Base-by-base conservation (phyloP, 2,113 vertebrate genomes). In the Datnioides undecimradiatus region DNA sequence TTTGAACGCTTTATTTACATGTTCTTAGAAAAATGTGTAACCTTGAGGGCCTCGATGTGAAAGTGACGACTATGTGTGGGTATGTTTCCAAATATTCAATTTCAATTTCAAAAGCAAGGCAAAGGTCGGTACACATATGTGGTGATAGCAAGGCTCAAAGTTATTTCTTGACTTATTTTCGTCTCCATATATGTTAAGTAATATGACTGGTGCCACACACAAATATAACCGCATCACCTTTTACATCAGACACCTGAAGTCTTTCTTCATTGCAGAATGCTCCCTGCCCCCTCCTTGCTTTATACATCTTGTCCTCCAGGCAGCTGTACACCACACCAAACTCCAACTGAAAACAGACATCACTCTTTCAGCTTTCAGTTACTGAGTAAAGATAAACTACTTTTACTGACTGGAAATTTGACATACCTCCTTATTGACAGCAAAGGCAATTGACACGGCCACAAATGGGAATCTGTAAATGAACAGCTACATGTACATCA, bases 261-360 rank as follows among this genome's bases (percentile, higher is more conserved):
- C 66, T 94, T 3, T 96, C 94, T 8, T 97, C 95, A 0, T 99
- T 95, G 66, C 97, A 99, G 90, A 96, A 97, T 5, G 98, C 96
- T 21, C 97, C 97, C 78, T 95, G 95, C 14, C 96, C 97, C 84
- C 79, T 96, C 59, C 94, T 92, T n/a, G 95, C 98, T 34, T 96
- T 97, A 60, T 98, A 99, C 97, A 99, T 97, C 83, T 99, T 99
- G 80, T 99, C 97, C 83, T 99, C 98, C 73, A 98, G 9, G 89
- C 97, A 99, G 87, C 98, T 99, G 79, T 98, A 99, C 0, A 99
- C 95, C 84, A 99, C 94, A 43, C 98, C 97, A 88, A 99, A 98
- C 92, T 98, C 97, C 73, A 97, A 84, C 98, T 99, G 89, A 25
- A 82, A 68, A 73, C 43, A 88, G 11, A 79, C 12, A 1, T 14